Evolutionary conservation across 2,113 vertebrate genomes (phyloP).

Genomic region (Leptobrachium leishanense): DNA sequence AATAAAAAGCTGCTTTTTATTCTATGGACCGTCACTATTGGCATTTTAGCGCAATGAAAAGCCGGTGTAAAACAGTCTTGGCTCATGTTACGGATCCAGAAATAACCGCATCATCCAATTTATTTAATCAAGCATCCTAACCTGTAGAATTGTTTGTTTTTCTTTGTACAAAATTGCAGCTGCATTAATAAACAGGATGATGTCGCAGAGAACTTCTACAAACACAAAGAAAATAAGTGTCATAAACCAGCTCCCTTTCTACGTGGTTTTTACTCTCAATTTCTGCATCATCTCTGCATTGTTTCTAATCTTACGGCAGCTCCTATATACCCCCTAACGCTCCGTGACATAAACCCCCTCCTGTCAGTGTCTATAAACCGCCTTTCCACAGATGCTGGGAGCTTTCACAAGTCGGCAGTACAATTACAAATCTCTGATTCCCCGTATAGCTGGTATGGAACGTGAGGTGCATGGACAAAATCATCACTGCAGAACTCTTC

Average conservation of each 20-base stretch:
- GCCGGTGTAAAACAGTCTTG: too few relatives aligned
- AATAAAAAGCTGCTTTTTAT: too few relatives aligned
- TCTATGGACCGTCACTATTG: too few relatives aligned
- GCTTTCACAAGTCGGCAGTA: conserved; percentile 40
- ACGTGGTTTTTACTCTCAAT: conserved; percentile 43
- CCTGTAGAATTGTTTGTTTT: conserved; percentile 29
- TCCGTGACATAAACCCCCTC: conserved; percentile 39
- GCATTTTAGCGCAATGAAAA: too few relatives aligned
- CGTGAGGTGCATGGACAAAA: conserved; percentile 46
- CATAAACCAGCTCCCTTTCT: conserved; percentile 24
- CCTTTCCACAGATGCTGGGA: conserved; percentile 44
- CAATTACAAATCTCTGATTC: conserved; percentile 49
- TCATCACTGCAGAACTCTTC: conserved; percentile 30
- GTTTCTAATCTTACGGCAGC: conserved; percentile 23
- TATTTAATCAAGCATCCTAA: neutral
- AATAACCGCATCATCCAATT: neutral
- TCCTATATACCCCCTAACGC: conserved; percentile 31
- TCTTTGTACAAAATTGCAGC: conserved; percentile 14
- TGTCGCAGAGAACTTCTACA: conserved; percentile 22
- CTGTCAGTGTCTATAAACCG: conserved; percentile 37
- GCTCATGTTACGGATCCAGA: too few relatives aligned
- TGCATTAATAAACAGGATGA: conserved; percentile 26
- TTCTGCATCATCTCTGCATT: conserved; percentile 42
- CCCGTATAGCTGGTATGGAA: conserved; percentile 44
- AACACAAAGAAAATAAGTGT: conserved; percentile 34